These are phyloP conservation scores for Halesus radiatus DNA, from an alignment of 1,140 invertebrate species.

Conservation along the genomic window DNA sequence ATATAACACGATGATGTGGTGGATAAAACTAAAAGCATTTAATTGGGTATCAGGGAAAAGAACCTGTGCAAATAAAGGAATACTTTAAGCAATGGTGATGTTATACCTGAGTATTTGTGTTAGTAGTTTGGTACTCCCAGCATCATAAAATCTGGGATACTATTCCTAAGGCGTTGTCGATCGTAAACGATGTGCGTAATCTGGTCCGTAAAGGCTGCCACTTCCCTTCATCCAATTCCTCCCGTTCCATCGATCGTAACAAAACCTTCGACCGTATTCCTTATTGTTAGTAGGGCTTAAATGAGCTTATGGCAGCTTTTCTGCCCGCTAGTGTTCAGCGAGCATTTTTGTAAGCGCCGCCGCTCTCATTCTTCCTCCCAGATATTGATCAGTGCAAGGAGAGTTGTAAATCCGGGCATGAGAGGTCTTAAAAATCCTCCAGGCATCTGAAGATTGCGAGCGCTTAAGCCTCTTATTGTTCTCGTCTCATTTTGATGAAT, in stretches of 20 bases:
- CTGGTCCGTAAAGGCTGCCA: conserved; percentile 54
- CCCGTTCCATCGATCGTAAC: conserved; percentile 48
- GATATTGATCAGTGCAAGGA: conserved; percentile 53
- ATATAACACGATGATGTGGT: too few relatives aligned
- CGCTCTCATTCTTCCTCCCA: conserved; percentile 44
- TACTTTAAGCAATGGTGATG: too few relatives aligned
- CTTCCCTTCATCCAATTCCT: conserved; percentile 56
- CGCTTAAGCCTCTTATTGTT: conserved; percentile 36
- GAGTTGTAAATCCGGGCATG: conserved; percentile 48
- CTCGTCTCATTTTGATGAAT: too few relatives aligned
- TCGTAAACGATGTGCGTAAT: conserved; percentile 56
- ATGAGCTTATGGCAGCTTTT: conserved; percentile 47
- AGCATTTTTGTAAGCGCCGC: conserved; percentile 30
- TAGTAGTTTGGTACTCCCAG: not conserved
- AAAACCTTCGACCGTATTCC: conserved; percentile 37
- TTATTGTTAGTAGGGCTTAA: conserved; percentile 45
- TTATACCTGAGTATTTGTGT: too few relatives aligned
- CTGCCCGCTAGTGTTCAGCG: conserved; percentile 16
- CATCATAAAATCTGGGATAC: conserved; percentile 2
- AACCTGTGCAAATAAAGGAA: too few relatives aligned
- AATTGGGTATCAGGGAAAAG: too few relatives aligned
- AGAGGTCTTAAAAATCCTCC: not conserved
- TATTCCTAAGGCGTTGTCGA: conserved; percentile 20
- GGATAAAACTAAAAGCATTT: too few relatives aligned
- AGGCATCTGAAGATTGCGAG: conserved; percentile 12